A percentile compares a stretch with the other conserved stretches of the same genome.
phyloP scores from a whole-genome alignment of 2,888 invertebrate species.

The Drosophila sordidula region DNA sequence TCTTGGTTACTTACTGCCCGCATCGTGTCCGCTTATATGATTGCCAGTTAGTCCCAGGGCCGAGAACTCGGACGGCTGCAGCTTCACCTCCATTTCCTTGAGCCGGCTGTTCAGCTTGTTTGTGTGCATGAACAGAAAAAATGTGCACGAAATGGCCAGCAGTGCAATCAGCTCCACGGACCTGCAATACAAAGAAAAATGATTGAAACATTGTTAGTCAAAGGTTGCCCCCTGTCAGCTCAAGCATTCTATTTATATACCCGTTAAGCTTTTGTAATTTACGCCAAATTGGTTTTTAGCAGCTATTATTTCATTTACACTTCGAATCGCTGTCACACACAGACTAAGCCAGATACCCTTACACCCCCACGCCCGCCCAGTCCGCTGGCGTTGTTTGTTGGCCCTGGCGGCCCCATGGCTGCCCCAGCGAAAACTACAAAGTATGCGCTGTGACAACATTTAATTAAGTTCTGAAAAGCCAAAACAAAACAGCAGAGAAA shows the following conservation, averaged over 20 bases:
- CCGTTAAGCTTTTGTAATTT: slow-evolving; percentile 70
- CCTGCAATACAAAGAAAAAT: slow-evolving; percentile 86
- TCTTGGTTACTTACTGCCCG: slow-evolving; percentile 82
- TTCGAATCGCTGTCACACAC: slow-evolving; percentile 71
- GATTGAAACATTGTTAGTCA: slow-evolving; percentile 55
- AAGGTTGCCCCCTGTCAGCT: slow-evolving; percentile 41
- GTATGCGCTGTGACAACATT: slow-evolving; percentile 78
- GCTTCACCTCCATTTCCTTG: slow-evolving; percentile 91
- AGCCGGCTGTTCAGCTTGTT: slow-evolving; percentile 92
- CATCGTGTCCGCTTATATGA: slow-evolving; percentile 82
- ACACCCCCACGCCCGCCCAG: not conserved
- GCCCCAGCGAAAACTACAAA: slow-evolving; percentile 62
- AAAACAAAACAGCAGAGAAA: slow-evolving; percentile 45
- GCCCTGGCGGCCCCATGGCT: slow-evolving; percentile 28
- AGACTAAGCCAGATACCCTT: slow-evolving; percentile 25
- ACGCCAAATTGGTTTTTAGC: slow-evolving; percentile 76
- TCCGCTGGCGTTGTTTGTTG: not conserved
- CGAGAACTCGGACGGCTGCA: slow-evolving; percentile 88
- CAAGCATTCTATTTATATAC: slow-evolving; percentile 35
- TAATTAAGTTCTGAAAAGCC: slow-evolving; percentile 75
- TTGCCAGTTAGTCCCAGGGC: slow-evolving; percentile 85
- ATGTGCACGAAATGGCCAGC: slow-evolving; percentile 92
- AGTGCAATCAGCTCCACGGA: slow-evolving; percentile 93
- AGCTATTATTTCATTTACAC: slow-evolving; percentile 78
- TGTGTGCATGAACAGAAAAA: slow-evolving; percentile 94